Evolutionary conservation across 2,797 vertebrate genomes (phyloP).

Genomic region (Platyrinchus mystaceus): DNA sequence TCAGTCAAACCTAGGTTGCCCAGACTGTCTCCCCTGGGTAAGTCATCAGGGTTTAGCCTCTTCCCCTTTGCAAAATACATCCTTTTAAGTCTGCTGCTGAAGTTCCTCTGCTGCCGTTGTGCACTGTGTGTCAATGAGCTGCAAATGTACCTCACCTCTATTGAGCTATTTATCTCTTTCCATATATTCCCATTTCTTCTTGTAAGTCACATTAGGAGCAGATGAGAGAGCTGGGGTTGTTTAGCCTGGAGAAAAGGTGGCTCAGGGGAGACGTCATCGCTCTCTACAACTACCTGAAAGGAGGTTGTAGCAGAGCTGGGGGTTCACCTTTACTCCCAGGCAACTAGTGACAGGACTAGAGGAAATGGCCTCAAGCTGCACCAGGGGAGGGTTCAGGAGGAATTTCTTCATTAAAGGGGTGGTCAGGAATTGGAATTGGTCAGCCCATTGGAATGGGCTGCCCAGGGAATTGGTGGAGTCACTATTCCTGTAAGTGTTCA

Average conservation of each 20-base stretch:
- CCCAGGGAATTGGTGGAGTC: background rate
- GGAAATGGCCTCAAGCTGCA: background rate
- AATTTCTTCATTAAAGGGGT: background rate
- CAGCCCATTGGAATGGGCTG: background rate
- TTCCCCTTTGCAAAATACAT: background rate
- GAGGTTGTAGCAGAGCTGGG: background rate
- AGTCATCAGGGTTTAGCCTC: background rate
- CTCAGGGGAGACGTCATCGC: background rate
- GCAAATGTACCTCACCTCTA: background rate
- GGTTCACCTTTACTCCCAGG: background rate
- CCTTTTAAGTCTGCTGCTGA: background rate
- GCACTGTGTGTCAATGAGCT: background rate
- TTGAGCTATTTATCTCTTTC: background rate
- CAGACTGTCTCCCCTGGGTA: background rate
- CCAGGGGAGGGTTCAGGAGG: background rate
- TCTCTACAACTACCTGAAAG: background rate
- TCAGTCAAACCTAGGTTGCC: background rate
- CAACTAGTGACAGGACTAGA: background rate
- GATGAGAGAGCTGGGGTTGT: background rate
- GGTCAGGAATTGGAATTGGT: background rate
- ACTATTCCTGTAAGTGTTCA: background rate
- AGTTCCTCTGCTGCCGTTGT: background rate
- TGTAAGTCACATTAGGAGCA: background rate
- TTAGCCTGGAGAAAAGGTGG: background rate
- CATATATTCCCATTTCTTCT: background rate